Base-by-base conservation (phyloP, 2,888 invertebrate genomes). In the Heliconius sara region DNA sequence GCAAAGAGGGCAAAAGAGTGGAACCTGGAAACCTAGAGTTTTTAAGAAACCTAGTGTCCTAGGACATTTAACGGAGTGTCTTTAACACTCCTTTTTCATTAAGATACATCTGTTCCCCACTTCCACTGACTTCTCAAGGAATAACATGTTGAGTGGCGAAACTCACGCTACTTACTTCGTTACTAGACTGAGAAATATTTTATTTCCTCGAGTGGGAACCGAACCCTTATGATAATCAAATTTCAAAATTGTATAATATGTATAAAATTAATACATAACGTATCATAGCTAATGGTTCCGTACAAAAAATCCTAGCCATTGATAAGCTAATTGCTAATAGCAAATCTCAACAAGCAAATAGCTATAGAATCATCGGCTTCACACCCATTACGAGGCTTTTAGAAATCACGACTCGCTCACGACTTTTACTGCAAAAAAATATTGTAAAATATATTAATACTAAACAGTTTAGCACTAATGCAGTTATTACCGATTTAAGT, bases 311-410 rank as follows among this genome's bases (percentile, higher is more conserved):
- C 57, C 30, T 67, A 39, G 74, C 77, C 52, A 72, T 67, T 70
- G 91, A 92, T 93, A 92, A 91, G 90, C 86, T 93, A 93, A 93
- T 93, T 92, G 91, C 88, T 83, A 87, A 88, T 87, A 88, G 86
- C 86, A 84, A 81, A 78, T 88, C 84, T 84, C 83, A 79, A 85
- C 85, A 84, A 88, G 89, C 88, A 88, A 87, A 87, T 86, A 85
- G 86, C 87, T 91, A 91, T 91, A 88, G 85, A 84, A 89, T 89
- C 89, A 86, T 84, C 83, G 80, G 83, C 85, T 88, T 89, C 86
- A 86, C 85, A 84, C 86, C 82, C 83, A 72, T 57, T 68, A 30
- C 73, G 73, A n/a, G 76, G 27, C 52, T 22, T 80, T 85, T 84
- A 84, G 22, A 39, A 25, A 30, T 12, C 2, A 81, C 85, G 84